Conservation (phyloP, 1,140 invertebrate species). For the Ceratina japonica region DNA sequence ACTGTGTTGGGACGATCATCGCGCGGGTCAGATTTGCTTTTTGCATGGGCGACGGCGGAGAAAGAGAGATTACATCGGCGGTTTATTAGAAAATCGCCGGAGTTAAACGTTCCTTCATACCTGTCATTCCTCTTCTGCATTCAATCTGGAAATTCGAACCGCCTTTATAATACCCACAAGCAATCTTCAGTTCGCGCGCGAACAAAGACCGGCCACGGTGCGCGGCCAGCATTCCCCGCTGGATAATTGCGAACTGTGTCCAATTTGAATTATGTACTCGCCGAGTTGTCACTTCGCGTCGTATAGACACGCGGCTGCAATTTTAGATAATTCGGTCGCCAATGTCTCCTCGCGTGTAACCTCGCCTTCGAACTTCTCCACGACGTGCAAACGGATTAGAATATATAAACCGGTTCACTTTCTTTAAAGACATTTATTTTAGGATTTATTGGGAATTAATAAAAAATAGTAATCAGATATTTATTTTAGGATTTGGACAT, state of each 20-base stretch:
- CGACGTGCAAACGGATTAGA: no score
- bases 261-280: conserved; percentile 31
- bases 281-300: conserved; percentile 7
- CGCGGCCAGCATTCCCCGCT: not conserved
- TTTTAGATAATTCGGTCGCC: not conserved
- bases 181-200: not conserved
- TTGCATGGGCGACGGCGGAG: no score
- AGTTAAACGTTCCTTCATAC: not conserved
- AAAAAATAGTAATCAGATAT: no score
- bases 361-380: not conserved
- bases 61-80: no score
- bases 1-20: no score
- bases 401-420: no score
- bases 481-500: no score
- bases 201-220: conserved; percentile 13
- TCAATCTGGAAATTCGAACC: conserved; percentile 5
- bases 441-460: no score
- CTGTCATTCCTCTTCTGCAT: not conserved
- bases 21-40: no score
- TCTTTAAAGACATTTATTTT: no score
- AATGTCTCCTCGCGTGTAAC: not conserved
- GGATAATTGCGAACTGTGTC: conserved; percentile 27
- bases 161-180: not conserved
- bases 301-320: not conserved
- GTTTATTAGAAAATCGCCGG: no score